Percentiles rank a stretch among this genome's conserved stretches.
Conservation (phyloP, 1,140 invertebrate species). For the Drosophila arawakana region DNA sequence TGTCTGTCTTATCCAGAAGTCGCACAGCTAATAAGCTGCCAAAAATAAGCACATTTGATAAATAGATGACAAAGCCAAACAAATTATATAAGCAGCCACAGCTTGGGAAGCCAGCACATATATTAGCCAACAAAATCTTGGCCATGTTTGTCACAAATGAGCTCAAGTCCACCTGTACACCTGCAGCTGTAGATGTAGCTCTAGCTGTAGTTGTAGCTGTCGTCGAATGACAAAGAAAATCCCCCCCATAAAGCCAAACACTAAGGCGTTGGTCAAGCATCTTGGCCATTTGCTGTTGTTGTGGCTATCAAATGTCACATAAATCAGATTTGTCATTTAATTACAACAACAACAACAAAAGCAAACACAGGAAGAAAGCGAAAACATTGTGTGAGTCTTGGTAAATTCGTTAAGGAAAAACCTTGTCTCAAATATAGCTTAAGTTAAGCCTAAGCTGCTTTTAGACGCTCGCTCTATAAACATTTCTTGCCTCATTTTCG, state of each 20-base stretch:
- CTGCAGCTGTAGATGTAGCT: slow-evolving; percentile 28
- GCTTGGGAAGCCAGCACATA: slow-evolving; percentile 28
- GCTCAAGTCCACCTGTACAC: slow-evolving; percentile 49
- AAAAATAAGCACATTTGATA: slow-evolving; percentile 77
- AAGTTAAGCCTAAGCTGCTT: slow-evolving; percentile 52
- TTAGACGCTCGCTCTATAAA: slow-evolving; percentile 48
- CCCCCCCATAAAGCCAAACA: slow-evolving; percentile 28
- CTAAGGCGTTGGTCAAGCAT: slow-evolving; percentile 42
- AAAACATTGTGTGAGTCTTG: slow-evolving; percentile 9
- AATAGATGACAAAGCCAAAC: slow-evolving; percentile 75
- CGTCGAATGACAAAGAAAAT: slow-evolving; percentile 42
- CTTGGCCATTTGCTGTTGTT: slow-evolving; percentile 30
- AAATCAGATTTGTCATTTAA: slow-evolving; percentile 80
- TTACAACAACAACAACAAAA: slow-evolving; percentile 44
- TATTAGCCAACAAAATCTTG: slow-evolving; percentile 41
- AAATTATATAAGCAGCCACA: slow-evolving; percentile 64
- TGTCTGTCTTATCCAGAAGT: slow-evolving; percentile 56
- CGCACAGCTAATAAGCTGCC: slow-evolving; percentile 73
- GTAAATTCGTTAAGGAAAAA: slow-evolving; percentile 33
- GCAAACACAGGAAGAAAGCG: slow-evolving; percentile 31
- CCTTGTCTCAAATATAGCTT: slow-evolving; percentile 42
- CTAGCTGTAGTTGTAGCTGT: slow-evolving; percentile 11
- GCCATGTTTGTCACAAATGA: slow-evolving; percentile 43
- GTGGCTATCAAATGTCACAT: slow-evolving; percentile 76
- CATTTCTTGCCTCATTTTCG: slow-evolving; percentile 22